Evolutionary conservation across 2,888 invertebrate genomes (phyloP).

Genomic region (Drosophila pseudotakahashii): DNA sequence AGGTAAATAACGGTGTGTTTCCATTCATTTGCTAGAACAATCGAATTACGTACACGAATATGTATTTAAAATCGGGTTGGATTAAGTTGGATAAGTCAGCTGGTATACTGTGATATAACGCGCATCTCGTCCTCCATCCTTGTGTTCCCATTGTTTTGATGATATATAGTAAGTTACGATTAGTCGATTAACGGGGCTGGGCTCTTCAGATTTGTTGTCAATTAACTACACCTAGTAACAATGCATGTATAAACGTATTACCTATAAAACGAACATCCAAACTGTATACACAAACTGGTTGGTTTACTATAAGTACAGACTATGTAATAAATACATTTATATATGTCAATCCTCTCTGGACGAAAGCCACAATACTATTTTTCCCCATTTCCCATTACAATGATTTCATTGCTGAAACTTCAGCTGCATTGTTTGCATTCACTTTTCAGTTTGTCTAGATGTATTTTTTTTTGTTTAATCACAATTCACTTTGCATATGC

Average conservation of each 20-base stretch:
- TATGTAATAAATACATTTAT: conserved; percentile 14
- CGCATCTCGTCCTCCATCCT: conserved; percentile 15
- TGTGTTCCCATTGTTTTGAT: conserved; percentile 61
- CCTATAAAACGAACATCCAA: conserved; percentile 42
- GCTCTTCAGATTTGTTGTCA: conserved; percentile 48
- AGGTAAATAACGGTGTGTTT: conserved; percentile 23
- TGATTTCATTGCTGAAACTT: conserved; percentile 1
- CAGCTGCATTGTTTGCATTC: conserved; percentile 9
- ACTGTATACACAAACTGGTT: conserved; percentile 9
- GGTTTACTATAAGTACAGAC: conserved; percentile 1
- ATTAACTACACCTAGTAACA: conserved; percentile 73
- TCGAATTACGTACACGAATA: conserved; percentile 77
- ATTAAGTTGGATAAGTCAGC: conserved; percentile 25
- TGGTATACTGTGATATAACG: conserved; percentile 29
- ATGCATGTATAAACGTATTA: conserved; percentile 66
- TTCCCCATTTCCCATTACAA: neutral
- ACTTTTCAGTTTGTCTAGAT: conserved; percentile 10
- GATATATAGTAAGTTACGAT: conserved; percentile 50
- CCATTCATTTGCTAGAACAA: conserved; percentile 57
- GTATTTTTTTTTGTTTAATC: conserved; percentile 71
- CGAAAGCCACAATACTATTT: conserved; percentile 19
- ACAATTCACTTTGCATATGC: conserved; percentile 84
- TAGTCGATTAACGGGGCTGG: conserved; percentile 17
- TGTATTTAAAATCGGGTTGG: conserved; percentile 46
- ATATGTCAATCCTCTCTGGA: conserved; percentile 20